phyloP scores from a whole-genome alignment of 2,888 invertebrate genomes.

The Andrena chrysosceles region DNA sequence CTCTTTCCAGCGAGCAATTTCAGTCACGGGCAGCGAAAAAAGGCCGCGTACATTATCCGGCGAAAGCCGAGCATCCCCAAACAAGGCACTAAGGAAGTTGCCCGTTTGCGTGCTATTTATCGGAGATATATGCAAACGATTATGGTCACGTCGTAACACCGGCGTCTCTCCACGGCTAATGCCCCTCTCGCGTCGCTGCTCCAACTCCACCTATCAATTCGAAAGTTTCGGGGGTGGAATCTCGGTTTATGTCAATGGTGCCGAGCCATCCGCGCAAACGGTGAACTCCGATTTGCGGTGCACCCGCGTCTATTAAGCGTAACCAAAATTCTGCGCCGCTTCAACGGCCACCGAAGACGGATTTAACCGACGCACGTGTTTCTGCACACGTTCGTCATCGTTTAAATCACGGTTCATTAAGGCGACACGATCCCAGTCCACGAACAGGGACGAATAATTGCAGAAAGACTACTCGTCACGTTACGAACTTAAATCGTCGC shows the following conservation, averaged over 20 bases:
- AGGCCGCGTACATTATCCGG: conserved; percentile 12
- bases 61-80: not conserved
- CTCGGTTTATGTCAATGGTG: conserved; percentile 57
- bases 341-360: conserved; percentile 18
- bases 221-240: conserved; percentile 38
- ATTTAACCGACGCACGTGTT: conserved; percentile 9
- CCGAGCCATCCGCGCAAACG: conserved; percentile 32
- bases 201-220: conserved; percentile 48
- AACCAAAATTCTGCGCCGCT: conserved; percentile 25
- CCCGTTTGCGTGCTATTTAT: conserved; percentile 31
- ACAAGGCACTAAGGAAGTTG: conserved; percentile 48
- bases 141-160: conserved; percentile 29
- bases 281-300: conserved; percentile 40
- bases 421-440: not conserved
- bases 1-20: not conserved
- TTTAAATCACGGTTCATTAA: not conserved
- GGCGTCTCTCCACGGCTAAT: conserved; percentile 11
- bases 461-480: not conserved
- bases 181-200: conserved; percentile 15
- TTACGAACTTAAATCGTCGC: not conserved
- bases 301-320: conserved; percentile 41
- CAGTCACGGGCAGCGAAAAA: not conserved
- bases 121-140: conserved; percentile 46
- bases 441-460: not conserved
- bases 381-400: not conserved